Evolutionary conservation across 2,797 vertebrate species (phyloP).

Genomic region (Rhodeus uyekii): DNA sequence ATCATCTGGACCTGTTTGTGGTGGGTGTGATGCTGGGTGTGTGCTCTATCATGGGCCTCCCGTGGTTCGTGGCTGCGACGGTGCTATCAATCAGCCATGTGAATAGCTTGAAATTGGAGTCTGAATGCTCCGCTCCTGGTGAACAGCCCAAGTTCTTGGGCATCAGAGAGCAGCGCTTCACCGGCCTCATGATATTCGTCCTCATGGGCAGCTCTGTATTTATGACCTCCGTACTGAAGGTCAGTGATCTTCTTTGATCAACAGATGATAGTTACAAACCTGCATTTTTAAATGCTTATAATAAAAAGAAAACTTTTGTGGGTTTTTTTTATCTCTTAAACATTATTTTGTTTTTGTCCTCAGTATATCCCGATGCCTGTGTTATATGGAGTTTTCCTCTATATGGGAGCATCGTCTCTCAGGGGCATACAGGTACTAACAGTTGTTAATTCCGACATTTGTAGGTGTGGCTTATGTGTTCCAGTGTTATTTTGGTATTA

Average conservation of each 20-base stretch:
- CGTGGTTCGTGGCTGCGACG: constrained; percentile 98
- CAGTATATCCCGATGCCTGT: constrained; percentile 99
- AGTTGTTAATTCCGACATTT: not conserved
- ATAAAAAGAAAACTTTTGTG: not conserved
- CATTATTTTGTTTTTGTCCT: constrained; percentile 30
- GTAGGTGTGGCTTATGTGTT: not conserved
- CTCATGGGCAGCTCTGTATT: constrained; percentile 99
- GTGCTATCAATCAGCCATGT: constrained; percentile 98
- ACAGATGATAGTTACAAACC: not conserved
- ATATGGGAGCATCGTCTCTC: constrained; percentile 98
- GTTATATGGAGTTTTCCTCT: constrained; percentile 96
- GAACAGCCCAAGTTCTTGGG: constrained; percentile 99
- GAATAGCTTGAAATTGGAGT: constrained; percentile 98
- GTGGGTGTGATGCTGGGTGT: constrained; percentile 96
- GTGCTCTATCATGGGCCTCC: constrained; percentile 96
- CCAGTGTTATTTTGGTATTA: not conserved
- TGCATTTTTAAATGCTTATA: not conserved
- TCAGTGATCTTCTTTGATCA: constrained; percentile 59
- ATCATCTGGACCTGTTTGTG: constrained; percentile 96
- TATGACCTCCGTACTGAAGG: constrained; percentile 96
- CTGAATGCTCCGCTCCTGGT: constrained; percentile 95
- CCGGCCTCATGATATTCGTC: constrained; percentile 97
- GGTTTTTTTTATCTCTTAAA: not conserved
- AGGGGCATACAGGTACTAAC: constrained; percentile 93
- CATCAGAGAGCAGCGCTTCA: constrained; percentile 96